A percentile compares a stretch with the other conserved stretches of the same genome.
These are phyloP conservation scores for Gorsachius goisagi DNA, from an alignment of 2,113 vertebrate species.

Conservation along the genomic window DNA sequence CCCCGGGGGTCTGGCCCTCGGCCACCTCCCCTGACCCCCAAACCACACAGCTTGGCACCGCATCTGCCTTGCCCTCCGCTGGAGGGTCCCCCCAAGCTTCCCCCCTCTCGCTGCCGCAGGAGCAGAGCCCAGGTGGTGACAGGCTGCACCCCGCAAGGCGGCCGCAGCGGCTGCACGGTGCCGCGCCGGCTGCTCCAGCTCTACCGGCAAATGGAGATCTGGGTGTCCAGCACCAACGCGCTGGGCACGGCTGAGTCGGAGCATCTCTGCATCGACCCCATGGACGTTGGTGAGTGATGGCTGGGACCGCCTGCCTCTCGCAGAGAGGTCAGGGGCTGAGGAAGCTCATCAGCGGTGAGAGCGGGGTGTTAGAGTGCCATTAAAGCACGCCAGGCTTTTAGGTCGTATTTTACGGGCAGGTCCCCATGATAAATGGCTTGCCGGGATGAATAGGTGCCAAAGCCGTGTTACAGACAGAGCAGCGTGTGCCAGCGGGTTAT, in stretches of 20 bases:
- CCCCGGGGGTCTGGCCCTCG: fast-evolving
- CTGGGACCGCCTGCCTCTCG: fast-evolving
- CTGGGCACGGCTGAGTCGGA: conserved; percentile 77
- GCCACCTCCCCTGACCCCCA: background rate
- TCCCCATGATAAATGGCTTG: background rate
- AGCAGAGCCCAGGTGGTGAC: background rate
- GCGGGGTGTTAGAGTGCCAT: background rate
- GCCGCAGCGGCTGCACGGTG: conserved; percentile 70
- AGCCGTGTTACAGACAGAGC: background rate
- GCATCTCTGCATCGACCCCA: conserved; percentile 74
- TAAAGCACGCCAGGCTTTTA: background rate
- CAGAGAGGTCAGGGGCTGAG: background rate
- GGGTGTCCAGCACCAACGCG: conserved; percentile 80
- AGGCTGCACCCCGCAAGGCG: background rate
- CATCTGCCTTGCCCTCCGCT: background rate
- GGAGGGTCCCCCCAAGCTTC: background rate
- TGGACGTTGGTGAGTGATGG: conserved; percentile 75
- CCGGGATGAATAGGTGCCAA: background rate
- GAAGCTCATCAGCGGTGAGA: background rate
- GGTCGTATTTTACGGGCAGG: background rate
- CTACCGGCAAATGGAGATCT: conserved; percentile 77
- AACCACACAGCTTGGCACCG: no score
- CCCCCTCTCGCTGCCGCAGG: conserved; percentile 6
- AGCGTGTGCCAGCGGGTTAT: background rate
- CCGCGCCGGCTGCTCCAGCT: conserved; percentile 72